Evolutionary conservation across 2,888 invertebrate genomes (phyloP).

Genomic region (Chirona hameri): DNA sequence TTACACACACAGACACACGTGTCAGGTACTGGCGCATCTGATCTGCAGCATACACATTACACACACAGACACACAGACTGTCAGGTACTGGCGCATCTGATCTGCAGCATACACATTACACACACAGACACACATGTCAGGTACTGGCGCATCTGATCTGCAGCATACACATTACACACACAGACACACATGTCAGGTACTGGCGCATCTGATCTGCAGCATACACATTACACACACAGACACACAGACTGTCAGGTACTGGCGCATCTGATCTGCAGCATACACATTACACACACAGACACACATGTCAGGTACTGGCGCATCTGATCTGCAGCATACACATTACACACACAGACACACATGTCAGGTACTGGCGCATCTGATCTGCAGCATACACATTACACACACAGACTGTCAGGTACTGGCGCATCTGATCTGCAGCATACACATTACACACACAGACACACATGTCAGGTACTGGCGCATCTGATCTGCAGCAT

Average conservation of each 20-base stretch:
- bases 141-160: constrained; percentile 88
- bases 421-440: constrained; percentile 83
- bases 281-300: constrained; percentile 22
- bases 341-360: neutral
- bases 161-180: constrained; percentile 37
- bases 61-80: constrained; percentile 43
- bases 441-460: constrained; percentile 34
- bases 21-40: constrained; percentile 53
- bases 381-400: constrained; percentile 59
- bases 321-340: constrained; percentile 67
- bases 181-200: constrained; percentile 62
- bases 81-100: constrained; percentile 84
- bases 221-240: constrained; percentile 27
- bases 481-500: constrained; percentile 72
- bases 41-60: constrained; percentile 56
- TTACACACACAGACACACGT: neutral
- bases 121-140: constrained; percentile 53
- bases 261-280: constrained; percentile 75
- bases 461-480: constrained; percentile 67
- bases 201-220: constrained; percentile 78
- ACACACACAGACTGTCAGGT: constrained; percentile 58
- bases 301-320: constrained; percentile 73
- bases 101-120: constrained; percentile 56
- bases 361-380: constrained; percentile 83
- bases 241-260: constrained; percentile 65